Conservation (phyloP, 2,113 vertebrate species). For the Myanophis thanlyinensis region DNA sequence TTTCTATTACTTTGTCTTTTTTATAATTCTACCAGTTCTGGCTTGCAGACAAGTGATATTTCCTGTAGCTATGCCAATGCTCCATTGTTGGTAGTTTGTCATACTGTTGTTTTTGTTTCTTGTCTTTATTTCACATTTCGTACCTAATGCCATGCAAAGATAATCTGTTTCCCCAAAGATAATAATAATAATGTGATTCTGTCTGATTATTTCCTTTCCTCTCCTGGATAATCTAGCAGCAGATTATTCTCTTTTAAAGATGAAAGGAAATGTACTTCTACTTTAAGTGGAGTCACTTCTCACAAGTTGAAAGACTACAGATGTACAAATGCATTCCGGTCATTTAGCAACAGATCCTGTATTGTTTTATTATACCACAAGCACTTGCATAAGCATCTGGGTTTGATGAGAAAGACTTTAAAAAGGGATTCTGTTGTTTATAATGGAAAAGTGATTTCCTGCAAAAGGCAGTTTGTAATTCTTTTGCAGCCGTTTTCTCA, state of each 20-base stretch:
- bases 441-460: background rate
- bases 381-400: conserved; percentile 21
- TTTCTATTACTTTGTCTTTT: background rate
- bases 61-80: background rate
- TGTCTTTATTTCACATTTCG: background rate
- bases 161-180: fast-evolving
- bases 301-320: background rate
- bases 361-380: background rate
- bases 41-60: background rate
- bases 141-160: fast-evolving
- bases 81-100: background rate
- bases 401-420: conserved; percentile 3
- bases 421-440: background rate
- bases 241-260: background rate
- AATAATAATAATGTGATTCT: background rate
- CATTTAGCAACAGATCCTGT: conserved; percentile 2
- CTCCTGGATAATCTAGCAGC: background rate
- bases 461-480: background rate
- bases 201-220: background rate
- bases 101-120: background rate
- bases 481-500: background rate
- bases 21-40: background rate
- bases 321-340: conserved; percentile 26
- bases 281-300: background rate
- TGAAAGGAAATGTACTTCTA: conserved; percentile 28